Evolutionary conservation across 1,140 invertebrate species (phyloP).

Genomic region (Hormaphis cornu): DNA sequence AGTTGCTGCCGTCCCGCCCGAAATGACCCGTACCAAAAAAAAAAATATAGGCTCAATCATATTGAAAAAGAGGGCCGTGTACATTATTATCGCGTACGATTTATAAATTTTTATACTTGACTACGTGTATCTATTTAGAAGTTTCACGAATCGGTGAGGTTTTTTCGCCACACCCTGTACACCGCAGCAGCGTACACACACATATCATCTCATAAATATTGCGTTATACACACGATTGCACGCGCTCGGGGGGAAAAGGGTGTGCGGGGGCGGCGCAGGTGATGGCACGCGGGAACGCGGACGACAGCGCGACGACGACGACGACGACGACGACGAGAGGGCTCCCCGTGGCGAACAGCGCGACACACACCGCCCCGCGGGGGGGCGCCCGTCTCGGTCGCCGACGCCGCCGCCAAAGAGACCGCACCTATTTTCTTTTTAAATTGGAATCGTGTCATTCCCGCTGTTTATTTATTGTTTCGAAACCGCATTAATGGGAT

Average conservation of each 20-base stretch:
- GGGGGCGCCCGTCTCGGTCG: constrained; percentile 10
- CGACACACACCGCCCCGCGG: constrained; percentile 21
- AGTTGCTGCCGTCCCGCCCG: too few species aligned
- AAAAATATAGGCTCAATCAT: too few species aligned
- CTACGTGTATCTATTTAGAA: too few species aligned
- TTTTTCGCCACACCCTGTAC: not conserved
- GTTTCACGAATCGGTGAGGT: too few species aligned
- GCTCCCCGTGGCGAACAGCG: constrained; percentile 21
- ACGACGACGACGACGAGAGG: constrained; percentile 6
- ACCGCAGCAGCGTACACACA: not conserved
- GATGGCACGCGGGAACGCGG: not conserved
- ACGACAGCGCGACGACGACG: not conserved
- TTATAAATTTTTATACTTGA: too few species aligned
- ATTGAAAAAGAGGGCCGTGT: too few species aligned
- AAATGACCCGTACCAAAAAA: too few species aligned
- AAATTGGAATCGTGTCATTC: constrained; percentile 32
- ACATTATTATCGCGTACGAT: too few species aligned
- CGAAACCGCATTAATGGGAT: constrained; percentile 30
- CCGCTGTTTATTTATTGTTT: constrained; percentile 33
- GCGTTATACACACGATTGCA: too few species aligned
- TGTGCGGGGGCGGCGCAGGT: constrained; percentile 3
- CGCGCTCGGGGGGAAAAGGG: not conserved
- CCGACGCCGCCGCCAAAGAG: constrained; percentile 16
- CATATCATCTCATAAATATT: too few species aligned
- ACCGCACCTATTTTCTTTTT: constrained; percentile 32